phyloP scores from a whole-genome alignment of 2,888 invertebrate species.

The Himalopsyche anomala region DNA sequence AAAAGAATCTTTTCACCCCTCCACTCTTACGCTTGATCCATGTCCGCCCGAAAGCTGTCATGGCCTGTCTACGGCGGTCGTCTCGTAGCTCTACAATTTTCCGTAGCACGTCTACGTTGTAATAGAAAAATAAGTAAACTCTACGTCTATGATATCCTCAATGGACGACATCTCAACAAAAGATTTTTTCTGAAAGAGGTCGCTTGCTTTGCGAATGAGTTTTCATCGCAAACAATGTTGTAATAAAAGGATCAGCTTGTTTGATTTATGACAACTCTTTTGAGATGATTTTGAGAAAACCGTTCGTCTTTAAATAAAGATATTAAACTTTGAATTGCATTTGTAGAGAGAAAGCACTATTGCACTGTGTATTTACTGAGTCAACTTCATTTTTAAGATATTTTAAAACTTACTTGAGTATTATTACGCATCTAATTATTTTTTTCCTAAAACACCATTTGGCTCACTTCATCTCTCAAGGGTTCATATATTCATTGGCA shows the following conservation, averaged over 20 bases:
- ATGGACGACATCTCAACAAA: constrained; percentile 47
- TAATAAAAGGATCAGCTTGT: constrained; percentile 51
- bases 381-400: no score
- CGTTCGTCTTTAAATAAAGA: neutral
- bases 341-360: no score
- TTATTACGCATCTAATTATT: no score
- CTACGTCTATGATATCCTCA: constrained; percentile 45
- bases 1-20: constrained; percentile 31
- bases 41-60: constrained; percentile 31
- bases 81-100: neutral
- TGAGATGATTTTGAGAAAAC: neutral
- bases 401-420: no score
- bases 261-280: constrained; percentile 49
- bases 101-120: constrained; percentile 44
- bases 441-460: no score
- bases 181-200: constrained; percentile 46
- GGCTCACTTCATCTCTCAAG: no score
- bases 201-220: neutral
- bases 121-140: constrained; percentile 58
- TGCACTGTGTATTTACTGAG: no score
- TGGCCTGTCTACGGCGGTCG: constrained; percentile 43
- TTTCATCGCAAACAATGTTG: constrained; percentile 47
- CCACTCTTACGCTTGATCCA: neutral
- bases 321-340: no score
- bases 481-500: no score